Base-by-base conservation (phyloP, 2,113 vertebrate genomes). In the Eretmodus cyanostictus region DNA sequence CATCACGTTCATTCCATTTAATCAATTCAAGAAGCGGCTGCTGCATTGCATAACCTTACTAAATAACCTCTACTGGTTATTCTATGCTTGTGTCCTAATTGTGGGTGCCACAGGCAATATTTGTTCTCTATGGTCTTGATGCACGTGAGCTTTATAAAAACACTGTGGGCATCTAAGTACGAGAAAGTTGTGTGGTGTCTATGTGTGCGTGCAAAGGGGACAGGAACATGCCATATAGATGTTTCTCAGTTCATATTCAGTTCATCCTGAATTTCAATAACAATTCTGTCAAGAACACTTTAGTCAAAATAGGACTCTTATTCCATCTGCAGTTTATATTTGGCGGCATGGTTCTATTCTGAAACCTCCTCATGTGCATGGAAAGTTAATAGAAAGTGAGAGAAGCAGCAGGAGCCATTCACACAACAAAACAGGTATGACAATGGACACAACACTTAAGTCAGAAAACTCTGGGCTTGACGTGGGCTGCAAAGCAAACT, bases 1-100 rank as follows among this genome's bases (percentile, higher is more conserved):
- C 71, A 85, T 91, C 81, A 57, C 11, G n/a, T 86, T 87, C 51
- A 47, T 83, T 80, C 79, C 36, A 31, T 79, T 61, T 86, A 89
- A 91, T 92, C 55, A 79, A 38, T 84, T 90, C 86, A 90, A 88
- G 87, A 89, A 76, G 55, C 36, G 53, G 47, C 55, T 27, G 80
- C 40, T 45, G 24, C 63, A 68, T 57, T 90, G 82, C 7, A 5
- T 68, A 88, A 83, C 82, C 54, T 71, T 31, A 34, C 49, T 14
- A 36, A 81, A 81, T 78, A 31, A 31, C 47, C 45, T n/a, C 6
- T n/a, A 6, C 27, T 49, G 71, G 42, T 78, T 78, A 78, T 49
- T 78, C 7, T 78, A 49, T 38, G 34, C 22, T 55, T 84, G 51
- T 80, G 68, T 55, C 22, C 47, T 82, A 80, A 47, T 83, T 78